Percentiles rank a stretch among this genome's conserved stretches.
phyloP scores from a whole-genome alignment of 1,140 invertebrate species.

The Conopomorpha cramerella region DNA sequence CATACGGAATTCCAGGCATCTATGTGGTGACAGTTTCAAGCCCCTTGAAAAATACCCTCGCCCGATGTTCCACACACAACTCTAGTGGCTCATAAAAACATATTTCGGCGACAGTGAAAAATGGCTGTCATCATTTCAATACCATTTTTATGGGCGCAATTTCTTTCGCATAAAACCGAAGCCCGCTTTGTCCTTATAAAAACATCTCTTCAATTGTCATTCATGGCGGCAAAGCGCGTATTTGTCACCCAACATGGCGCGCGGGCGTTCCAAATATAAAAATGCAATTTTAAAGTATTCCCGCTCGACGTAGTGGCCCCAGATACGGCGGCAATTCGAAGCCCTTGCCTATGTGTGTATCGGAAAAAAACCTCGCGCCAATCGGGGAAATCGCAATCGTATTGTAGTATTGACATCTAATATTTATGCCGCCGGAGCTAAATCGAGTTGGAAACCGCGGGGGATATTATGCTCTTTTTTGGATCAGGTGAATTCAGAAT shows the following conservation, averaged over 20 bases:
- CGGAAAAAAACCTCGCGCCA: too few relatives aligned
- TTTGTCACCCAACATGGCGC: constrained; percentile 48
- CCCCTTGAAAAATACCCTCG: constrained; percentile 9
- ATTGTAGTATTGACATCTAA: too few relatives aligned
- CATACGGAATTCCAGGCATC: too few relatives aligned
- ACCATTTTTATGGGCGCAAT: constrained; percentile 53
- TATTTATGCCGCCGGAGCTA: too few relatives aligned
- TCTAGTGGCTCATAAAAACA: constrained; percentile 43
- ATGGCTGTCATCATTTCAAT: constrained; percentile 52
- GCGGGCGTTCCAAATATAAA: constrained; percentile 53
- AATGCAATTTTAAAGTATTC: constrained; percentile 57
- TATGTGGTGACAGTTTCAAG: constrained; percentile 1
- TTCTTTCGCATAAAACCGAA: constrained; percentile 56
- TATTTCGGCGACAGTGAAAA: constrained; percentile 47
- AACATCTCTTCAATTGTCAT: constrained; percentile 59
- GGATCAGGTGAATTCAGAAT: too few relatives aligned
- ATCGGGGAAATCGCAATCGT: too few relatives aligned
- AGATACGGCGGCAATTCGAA: too few relatives aligned
- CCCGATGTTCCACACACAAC: constrained; percentile 24
- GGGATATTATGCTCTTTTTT: too few relatives aligned
- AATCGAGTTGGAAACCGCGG: too few relatives aligned
- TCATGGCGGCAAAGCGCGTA: constrained; percentile 49
- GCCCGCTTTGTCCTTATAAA: constrained; percentile 52
- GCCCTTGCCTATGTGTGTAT: too few relatives aligned
- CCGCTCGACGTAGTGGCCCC: constrained; percentile 18